Percentiles rank a stretch among this genome's conserved stretches.
Conservation (phyloP, 2,113 vertebrate species). For the Lamprotornis superbus region DNA sequence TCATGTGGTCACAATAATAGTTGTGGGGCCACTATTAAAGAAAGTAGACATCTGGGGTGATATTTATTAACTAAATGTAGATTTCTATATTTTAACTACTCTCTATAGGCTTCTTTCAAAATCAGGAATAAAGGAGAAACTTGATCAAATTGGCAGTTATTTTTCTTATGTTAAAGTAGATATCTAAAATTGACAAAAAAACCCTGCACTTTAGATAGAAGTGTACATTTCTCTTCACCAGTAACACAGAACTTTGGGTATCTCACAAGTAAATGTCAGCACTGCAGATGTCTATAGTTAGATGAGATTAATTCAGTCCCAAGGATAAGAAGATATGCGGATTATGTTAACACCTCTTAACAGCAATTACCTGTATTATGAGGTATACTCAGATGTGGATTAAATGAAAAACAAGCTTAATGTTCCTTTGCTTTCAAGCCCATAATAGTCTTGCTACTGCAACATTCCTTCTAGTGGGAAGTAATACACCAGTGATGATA, state of each 20-base stretch:
- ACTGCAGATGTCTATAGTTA: not conserved
- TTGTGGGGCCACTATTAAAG: not conserved
- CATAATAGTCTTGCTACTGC: not conserved
- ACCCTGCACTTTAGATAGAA: not conserved
- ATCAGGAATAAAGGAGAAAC: not conserved
- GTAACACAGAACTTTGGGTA: not conserved
- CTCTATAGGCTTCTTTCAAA: not conserved
- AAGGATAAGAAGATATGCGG: not conserved
- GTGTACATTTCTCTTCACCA: not conserved
- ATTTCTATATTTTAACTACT: not conserved
- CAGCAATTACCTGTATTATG: not conserved
- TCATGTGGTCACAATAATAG: not conserved
- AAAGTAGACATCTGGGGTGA: not conserved
- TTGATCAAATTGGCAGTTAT: not conserved
- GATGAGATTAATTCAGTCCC: not conserved
- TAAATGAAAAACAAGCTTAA: not conserved
- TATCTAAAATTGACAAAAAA: not conserved
- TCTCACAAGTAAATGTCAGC: not conserved
- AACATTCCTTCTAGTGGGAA: not conserved
- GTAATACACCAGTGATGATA: not conserved
- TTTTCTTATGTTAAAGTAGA: not conserved
- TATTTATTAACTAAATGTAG: not conserved
- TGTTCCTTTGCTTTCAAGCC: not conserved
- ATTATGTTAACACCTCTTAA: not conserved
- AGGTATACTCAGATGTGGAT: not conserved